Percentiles rank a stretch among this genome's conserved stretches.
Conservation (phyloP, 2,888 invertebrate species). For the Rapana venosa region DNA sequence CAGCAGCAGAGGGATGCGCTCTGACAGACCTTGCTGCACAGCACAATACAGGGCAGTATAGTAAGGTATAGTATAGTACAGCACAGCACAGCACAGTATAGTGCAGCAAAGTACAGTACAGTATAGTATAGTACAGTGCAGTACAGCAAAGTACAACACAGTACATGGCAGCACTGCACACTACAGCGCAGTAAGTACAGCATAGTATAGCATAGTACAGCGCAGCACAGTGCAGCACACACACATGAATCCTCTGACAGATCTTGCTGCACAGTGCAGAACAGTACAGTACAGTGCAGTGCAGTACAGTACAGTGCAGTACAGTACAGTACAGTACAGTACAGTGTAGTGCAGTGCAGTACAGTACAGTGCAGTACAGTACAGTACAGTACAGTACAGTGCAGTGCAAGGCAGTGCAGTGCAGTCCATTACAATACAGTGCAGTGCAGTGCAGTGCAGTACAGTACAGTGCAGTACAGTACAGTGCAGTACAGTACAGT, state of each 20-base stretch:
- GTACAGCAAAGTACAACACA: slow-evolving; percentile 4
- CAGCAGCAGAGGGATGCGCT: no score
- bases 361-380: background rate
- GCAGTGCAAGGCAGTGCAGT: background rate
- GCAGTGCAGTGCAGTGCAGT: slow-evolving; percentile 3
- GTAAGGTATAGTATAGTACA: background rate
- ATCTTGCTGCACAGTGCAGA: background rate
- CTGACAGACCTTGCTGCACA: no score
- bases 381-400: background rate
- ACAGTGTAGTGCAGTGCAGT: slow-evolving; percentile 2
- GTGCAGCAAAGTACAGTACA: background rate
- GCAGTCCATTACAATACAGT: background rate
- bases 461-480: background rate
- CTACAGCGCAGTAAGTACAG: background rate
- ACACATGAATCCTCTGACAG: no score
- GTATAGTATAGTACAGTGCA: background rate
- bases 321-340: background rate
- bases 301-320: slow-evolving; percentile 5
- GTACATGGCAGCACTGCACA: slow-evolving; percentile 12
- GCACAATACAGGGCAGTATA: background rate
- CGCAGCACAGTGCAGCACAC: slow-evolving; percentile 7
- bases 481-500: background rate
- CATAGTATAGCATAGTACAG: background rate
- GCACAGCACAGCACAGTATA: background rate
- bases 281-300: slow-evolving; percentile 4